A percentile compares a stretch with the other conserved stretches of the same genome.
phyloP scores from a whole-genome alignment of 2,113 vertebrate species.

The Cromileptes altivelis region DNA sequence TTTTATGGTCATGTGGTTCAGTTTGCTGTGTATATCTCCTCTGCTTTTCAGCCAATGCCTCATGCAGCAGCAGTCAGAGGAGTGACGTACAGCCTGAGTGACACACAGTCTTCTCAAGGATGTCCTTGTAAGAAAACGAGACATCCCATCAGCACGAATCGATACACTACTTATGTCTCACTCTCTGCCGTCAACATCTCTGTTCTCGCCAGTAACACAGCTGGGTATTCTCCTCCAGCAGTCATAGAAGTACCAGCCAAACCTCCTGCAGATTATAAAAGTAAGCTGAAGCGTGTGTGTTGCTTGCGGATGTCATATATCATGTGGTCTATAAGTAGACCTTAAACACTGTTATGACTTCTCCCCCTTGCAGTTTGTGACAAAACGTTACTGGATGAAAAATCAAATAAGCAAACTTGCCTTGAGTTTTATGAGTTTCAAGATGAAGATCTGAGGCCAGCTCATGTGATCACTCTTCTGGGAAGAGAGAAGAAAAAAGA shows the following conservation, averaged over 20 bases:
- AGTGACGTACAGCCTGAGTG: slow-evolving; percentile 34
- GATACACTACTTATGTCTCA: slow-evolving; percentile 33
- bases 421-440: slow-evolving; percentile 74
- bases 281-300: slow-evolving; percentile 44
- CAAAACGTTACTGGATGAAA: not conserved
- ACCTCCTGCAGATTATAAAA: slow-evolving; percentile 42
- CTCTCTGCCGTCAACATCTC: slow-evolving; percentile 68
- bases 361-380: slow-evolving; percentile 66
- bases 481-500: not conserved
- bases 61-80: slow-evolving; percentile 28
- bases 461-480: slow-evolving; percentile 27
- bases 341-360: not conserved
- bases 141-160: not conserved
- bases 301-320: not conserved
- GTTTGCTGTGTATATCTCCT: slow-evolving; percentile 24
- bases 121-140: slow-evolving; percentile 53
- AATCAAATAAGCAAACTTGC: slow-evolving; percentile 28
- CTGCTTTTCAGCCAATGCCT: slow-evolving; percentile 51
- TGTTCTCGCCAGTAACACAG: slow-evolving; percentile 64
- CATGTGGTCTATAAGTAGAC: not conserved
- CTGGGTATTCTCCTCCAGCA: slow-evolving; percentile 57
- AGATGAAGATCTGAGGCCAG: slow-evolving; percentile 46
- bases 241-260: slow-evolving; percentile 33
- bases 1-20: not conserved
- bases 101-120: slow-evolving; percentile 31